Evolutionary conservation across 2,113 vertebrate species (phyloP).

Genomic region (Cercocebus atys): DNA sequence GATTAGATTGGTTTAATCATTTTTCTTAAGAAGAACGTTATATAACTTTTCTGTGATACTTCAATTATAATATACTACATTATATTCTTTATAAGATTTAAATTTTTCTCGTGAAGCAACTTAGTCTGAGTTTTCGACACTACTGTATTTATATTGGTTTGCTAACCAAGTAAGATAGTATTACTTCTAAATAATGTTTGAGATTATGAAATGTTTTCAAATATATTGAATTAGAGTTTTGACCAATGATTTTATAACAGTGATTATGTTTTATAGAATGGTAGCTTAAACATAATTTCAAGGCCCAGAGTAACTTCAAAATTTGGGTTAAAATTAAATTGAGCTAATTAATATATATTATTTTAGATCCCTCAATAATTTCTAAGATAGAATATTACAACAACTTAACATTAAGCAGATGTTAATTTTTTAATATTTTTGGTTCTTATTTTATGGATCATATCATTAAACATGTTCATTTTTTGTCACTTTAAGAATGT

Average conservation of each 20-base stretch:
- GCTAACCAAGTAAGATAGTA: not conserved
- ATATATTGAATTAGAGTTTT: not conserved
- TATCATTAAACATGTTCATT: not conserved
- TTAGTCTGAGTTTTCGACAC: not conserved
- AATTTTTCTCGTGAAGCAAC: not conserved
- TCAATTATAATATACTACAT: not conserved
- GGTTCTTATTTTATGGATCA: constrained; percentile 1
- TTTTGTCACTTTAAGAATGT: not conserved
- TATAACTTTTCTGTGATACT: not conserved
- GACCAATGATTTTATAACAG: not conserved
- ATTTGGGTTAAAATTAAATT: not conserved
- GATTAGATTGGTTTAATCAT: not conserved
- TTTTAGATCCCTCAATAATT: constrained; percentile 25
- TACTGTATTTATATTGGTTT: not conserved
- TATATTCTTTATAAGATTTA: not conserved
- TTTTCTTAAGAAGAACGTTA: not conserved
- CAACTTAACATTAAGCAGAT: not conserved
- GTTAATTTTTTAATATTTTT: not conserved
- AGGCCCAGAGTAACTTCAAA: not conserved
- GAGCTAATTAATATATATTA: not conserved
- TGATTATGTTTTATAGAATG: not conserved
- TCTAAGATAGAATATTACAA: not conserved
- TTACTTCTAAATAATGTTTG: not conserved
- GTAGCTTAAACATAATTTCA: not conserved
- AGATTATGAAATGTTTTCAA: not conserved